phyloP scores from a whole-genome alignment of 1,140 invertebrate species.

The Drosophila sp. region DNA sequence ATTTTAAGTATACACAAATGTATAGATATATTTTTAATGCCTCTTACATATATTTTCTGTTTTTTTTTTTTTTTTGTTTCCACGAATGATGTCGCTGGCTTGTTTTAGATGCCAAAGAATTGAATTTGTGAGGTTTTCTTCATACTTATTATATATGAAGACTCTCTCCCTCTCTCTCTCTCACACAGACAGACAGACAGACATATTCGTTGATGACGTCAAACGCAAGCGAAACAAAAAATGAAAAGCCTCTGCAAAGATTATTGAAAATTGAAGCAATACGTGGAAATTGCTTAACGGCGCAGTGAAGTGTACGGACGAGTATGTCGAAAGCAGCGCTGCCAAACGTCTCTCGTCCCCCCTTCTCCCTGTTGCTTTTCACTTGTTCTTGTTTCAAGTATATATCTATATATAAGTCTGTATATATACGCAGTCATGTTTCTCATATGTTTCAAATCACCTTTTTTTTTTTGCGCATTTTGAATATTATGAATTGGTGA shows the following conservation, averaged over 20 bases:
- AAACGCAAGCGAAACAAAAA: slow-evolving; percentile 36
- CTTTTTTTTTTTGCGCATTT: slow-evolving; percentile 8
- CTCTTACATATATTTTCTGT: slow-evolving; percentile 29
- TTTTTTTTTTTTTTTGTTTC: slow-evolving; percentile 45
- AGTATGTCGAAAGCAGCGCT: slow-evolving; percentile 8
- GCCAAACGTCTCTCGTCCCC: slow-evolving; percentile 9
- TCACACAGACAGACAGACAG: not conserved
- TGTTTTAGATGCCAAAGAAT: slow-evolving; percentile 58
- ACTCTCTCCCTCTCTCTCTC: not conserved
- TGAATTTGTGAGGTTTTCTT: slow-evolving; percentile 31
- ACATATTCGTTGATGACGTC: slow-evolving; percentile 61
- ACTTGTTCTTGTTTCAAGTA: slow-evolving; percentile 28
- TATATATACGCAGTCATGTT: slow-evolving; percentile 48
- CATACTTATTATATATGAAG: slow-evolving; percentile 39
- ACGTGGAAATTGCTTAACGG: slow-evolving; percentile 65
- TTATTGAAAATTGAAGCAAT: slow-evolving; percentile 73
- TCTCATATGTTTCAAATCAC: slow-evolving; percentile 31
- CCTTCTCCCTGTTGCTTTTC: slow-evolving; percentile 17
- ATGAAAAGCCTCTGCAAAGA: slow-evolving; percentile 55
- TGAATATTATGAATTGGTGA: not conserved
- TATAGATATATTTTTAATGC: slow-evolving; percentile 25
- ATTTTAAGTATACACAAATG: slow-evolving; percentile 5
- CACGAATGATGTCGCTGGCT: slow-evolving; percentile 59
- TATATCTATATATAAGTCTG: slow-evolving; percentile 22
- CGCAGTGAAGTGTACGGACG: slow-evolving; percentile 44